Base-by-base conservation (phyloP, 2,888 invertebrate species). In the Serrognathus titanus region DNA sequence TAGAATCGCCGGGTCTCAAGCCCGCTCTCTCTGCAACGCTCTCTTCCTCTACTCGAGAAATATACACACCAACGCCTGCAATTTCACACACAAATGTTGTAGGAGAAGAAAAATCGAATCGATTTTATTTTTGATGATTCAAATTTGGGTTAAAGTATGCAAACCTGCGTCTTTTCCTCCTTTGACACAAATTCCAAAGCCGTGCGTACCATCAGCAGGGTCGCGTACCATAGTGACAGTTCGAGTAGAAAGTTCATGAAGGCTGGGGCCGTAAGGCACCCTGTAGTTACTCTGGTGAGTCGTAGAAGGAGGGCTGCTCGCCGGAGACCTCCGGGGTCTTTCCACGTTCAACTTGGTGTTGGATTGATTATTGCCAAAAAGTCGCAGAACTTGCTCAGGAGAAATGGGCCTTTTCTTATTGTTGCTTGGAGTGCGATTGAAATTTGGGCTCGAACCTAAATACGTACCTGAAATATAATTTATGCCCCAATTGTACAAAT, bases 121-220 rank as follows among this genome's bases (percentile, higher is more conserved):
- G 16, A 16, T 16, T 16, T 16, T 1, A 16, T 16, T 16, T 16
- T 16, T 1, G 1, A 16, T 16, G 2, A 2, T 16, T 16, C 16
- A 1, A 16, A 2, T 2, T 16, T 16, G 16, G 3, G 2, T 16
- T 16, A 16, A 16, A 16, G 16, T 16, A 16, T 43, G 61, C 75
- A 78, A 76, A 92, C 92, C 92, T 77, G 92, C 88, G 78, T 92
- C 92, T 80, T 92, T 92, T 67, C 92, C 92, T 71, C 92, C 92
- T 79, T 93, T 93, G 75, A 93, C 92, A 81, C 92, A 93, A 73
- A 93, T 92, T 61, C 92, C 92, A 79, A 92, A 93, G 59, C 92
- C 92, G 75, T 92, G 92, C 46, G 86, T 85, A 67, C 87, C 87
- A 73, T 90, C 90, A 60, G 89, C 87, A 52, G 86, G 86, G 74